Evolutionary conservation across 2,888 invertebrate species (phyloP), one percentile per base, ranked within the genome.

Genomic region (Machimus rusticus): DNA sequence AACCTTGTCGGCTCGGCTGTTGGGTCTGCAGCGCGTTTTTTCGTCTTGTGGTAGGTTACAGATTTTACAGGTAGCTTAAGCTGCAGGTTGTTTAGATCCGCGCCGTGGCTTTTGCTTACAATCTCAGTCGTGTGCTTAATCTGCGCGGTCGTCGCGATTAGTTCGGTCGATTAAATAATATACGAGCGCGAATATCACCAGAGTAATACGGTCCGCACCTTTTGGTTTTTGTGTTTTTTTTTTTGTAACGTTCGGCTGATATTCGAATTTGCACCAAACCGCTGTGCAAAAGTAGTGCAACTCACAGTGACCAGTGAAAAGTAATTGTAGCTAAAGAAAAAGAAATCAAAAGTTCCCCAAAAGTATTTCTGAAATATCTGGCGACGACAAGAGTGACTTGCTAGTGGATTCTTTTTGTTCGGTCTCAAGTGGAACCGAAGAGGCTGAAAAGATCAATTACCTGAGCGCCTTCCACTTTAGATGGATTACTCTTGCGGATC

Each of bases 81-180:
- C 19, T 37, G 74, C 85, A 85, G 85, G 85, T 85, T 85, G 85
- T 74, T 85, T 85, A 74, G 85, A 85, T 85, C 66, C n/a, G 43
- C 1, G 57, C 43, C 12, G 46, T 28, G 46, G 12, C 85, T 85
- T 74, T 85, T 85, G 85, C 85, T 55, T 46, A 85, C 74, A 85
- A 43, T 85, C 85, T 43, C 46, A 74, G 46, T 43, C 46, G 39
- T 43, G 74, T 74, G 85, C 74, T 85, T 74, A 46, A 85, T 85
- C 85, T 74, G 85, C 74, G 74, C 85, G 74, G 85, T 74, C 43
- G 74, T 16, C 28, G 43, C 46, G 85, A 85, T 74, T 55, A 74
- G 74, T 85, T 31, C 74, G 43, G 28, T 85, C 31, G 74, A 85
- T 85, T 85, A 74, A 85, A 74, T 85, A 85, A 85, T 43, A 74